Evolutionary conservation across 1,140 invertebrate species (phyloP), one percentile per base, ranked within the genome.

Genomic region (Trachymyrmex cornetzi): DNA sequence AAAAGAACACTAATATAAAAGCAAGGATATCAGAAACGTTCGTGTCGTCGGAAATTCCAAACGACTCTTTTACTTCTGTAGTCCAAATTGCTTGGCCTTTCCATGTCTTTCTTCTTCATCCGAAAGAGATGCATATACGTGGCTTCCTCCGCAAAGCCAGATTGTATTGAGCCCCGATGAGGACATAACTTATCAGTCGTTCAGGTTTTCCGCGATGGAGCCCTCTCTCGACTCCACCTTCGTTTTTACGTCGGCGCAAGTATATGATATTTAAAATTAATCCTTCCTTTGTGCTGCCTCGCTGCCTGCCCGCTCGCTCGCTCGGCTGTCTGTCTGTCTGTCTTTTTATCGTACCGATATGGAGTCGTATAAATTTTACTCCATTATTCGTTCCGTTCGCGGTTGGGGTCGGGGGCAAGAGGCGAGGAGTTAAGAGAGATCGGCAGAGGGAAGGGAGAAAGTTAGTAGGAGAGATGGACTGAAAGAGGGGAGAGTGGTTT

Each of bases 251-350:
- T 91, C 66, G 86, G 55, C 88, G 34, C 87, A 92, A 93, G 91
- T 93, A 93, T 93, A 94, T 91, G 92, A 95, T 95, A 95, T 95
- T 95, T 94, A 94, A 95, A 95, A 95, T 95, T 95, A 95, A 95
- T 95, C 94, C 94, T 92, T 94, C 94, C 93, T 95, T 95, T 95
- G 94, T 95, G 92, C 90, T 87, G 85, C 85, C 80, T 87, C 67
- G 50, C 63, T 48, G 77, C 77, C 63, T 88, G 75, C 88, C 81
- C 63, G 79, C 75, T 57, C 53, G 87, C 82, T 74, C 87, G 81
- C 57, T 66, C 87, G 69, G 44, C 85, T 88, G 90, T 92, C 90
- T 89, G 91, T 90, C 88, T 90, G 90, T 90, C 94, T 93, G 93
- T 95, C 94, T 95, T 95, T 95, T 95, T 95, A 94, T 94, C 93